Evolutionary conservation across 2,797 vertebrate genomes (phyloP).

Genomic region (Monodelphis domestica): DNA sequence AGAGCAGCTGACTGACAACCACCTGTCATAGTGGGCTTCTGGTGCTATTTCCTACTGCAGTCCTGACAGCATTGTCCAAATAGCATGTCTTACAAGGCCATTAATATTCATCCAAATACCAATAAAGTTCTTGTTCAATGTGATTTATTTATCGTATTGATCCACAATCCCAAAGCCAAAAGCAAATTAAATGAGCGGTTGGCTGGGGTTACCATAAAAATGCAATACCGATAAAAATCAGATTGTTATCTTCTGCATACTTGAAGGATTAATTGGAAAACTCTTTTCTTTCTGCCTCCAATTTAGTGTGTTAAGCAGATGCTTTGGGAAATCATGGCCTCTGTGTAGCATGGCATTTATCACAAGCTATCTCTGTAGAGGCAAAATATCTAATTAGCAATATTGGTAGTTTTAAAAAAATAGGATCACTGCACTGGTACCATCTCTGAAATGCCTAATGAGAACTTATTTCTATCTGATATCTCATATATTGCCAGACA

Average conservation of each 20-base stretch:
- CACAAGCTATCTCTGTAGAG: background rate
- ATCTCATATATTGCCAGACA: background rate
- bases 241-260: slow-evolving; percentile 38
- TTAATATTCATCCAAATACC: slow-evolving; percentile 66
- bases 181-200: slow-evolving; percentile 52
- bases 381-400: slow-evolving; percentile 20
- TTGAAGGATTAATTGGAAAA: slow-evolving; percentile 63
- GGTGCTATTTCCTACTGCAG: background rate
- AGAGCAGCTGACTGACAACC: background rate
- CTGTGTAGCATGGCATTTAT: slow-evolving; percentile 12
- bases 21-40: slow-evolving; percentile 39
- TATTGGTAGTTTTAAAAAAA: slow-evolving; percentile 32
- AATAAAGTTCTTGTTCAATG: slow-evolving; percentile 51
- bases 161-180: slow-evolving; percentile 53
- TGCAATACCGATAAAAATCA: slow-evolving; percentile 50
- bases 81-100: background rate
- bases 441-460: slow-evolving; percentile 11
- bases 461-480: background rate
- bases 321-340: slow-evolving; percentile 37
- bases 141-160: slow-evolving; percentile 59
- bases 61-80: slow-evolving; percentile 35
- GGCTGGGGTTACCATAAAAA: slow-evolving; percentile 59
- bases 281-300: background rate
- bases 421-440: background rate
- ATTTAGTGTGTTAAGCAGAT: slow-evolving; percentile 24